Evolutionary conservation across 2,797 vertebrate genomes (phyloP), one percentile per base, ranked within the genome.

Genomic region (Rachycentron canadum): DNA sequence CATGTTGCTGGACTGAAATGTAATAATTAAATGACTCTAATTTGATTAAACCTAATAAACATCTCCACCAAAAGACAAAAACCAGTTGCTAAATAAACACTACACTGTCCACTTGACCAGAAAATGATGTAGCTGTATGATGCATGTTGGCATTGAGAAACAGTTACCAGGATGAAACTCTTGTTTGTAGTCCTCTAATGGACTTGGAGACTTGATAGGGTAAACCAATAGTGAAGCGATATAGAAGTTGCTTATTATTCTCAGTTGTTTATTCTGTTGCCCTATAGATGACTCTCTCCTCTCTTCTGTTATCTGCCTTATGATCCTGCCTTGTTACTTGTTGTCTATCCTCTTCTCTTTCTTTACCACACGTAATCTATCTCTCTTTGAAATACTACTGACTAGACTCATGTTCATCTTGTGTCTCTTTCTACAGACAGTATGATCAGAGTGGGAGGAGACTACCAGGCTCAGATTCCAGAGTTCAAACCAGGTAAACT

Each of bases 401-500:
- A 73, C n/a, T n/a, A n/a, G 70, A 64, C 38, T 63, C 13, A 28
- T 50, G 11, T 34, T 72, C 0, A 7, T 59, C 34, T 63, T 69
- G 4, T 71, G 10, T 83, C 21, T 73, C 52, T 73, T 47, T 77
- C 38, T 62, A 58, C 94, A 98, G 97, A 98, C 94, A 98, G 97
- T 88, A 98, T 97, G 97, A 98, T 98, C 93, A 95, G 97, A 77
- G 97, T 98, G 79, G 97, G 97, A 81, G 96, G 96, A 77, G 97
- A 98, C 95, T 98, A 97, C 92, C 97, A 98, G 86, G 97, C 97
- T 17, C 96, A 96, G 89, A 97, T 98, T 85, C 97, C 97, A 7
- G 97, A 98, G 92, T 98, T 95, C 92, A 97, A 97, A 92, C 95
- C 96, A 95, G 97, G 97, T 98, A 90, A 94, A 83, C 40, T 43